Evolutionary conservation across 2,113 vertebrate genomes (phyloP).

Genomic region (Ceuthmochares aereus): DNA sequence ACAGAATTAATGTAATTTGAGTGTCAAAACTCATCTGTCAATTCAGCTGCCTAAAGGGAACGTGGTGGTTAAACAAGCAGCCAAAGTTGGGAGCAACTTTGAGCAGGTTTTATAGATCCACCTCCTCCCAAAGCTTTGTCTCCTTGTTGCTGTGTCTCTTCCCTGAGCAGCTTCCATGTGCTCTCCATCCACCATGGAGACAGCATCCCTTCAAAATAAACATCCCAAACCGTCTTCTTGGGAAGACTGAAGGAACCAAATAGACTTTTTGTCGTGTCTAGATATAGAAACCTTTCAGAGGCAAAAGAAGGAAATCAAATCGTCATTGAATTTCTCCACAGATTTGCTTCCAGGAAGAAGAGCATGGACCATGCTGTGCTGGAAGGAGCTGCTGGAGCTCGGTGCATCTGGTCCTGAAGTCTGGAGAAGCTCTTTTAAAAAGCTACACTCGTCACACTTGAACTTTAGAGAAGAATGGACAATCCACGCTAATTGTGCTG

Average conservation of each 20-base stretch:
- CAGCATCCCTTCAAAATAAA: background rate
- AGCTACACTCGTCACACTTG: slow-evolving; percentile 17
- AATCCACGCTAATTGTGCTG: slow-evolving; percentile 58
- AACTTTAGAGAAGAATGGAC: slow-evolving; percentile 58
- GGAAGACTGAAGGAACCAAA: background rate
- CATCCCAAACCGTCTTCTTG: background rate
- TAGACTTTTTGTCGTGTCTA: background rate
- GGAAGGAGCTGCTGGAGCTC: slow-evolving; percentile 11
- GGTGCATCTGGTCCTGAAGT: background rate
- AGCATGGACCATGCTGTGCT: background rate
- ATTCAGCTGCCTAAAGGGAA: background rate
- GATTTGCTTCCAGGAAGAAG: background rate
- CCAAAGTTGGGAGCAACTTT: background rate
- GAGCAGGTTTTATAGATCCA: background rate
- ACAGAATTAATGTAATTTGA: background rate
- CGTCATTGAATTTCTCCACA: background rate
- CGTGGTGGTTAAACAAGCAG: background rate
- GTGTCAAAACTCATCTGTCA: slow-evolving; percentile 1
- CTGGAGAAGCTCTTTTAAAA: background rate
- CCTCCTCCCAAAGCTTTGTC: background rate
- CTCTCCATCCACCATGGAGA: background rate
- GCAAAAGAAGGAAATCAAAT: background rate
- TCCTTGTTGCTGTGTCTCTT: background rate
- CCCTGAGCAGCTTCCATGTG: background rate
- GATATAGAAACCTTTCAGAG: background rate